Evolutionary conservation across 2,888 invertebrate species (phyloP).

Genomic region (Dicroscelio sp.): DNA sequence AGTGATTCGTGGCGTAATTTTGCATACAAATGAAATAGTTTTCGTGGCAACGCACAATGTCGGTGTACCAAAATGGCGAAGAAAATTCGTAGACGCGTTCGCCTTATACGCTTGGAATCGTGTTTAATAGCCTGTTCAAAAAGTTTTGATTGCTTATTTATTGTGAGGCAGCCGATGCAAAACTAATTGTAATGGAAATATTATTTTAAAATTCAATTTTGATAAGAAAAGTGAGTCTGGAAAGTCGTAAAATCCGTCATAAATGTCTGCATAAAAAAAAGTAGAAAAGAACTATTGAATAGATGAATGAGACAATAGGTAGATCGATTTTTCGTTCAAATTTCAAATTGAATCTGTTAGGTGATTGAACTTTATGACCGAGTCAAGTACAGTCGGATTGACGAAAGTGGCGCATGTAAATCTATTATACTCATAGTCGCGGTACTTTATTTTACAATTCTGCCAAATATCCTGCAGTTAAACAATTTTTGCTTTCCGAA

Average conservation of each 20-base stretch:
- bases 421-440: constrained; percentile 28
- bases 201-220: too few relatives aligned
- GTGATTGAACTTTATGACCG: constrained; percentile 57
- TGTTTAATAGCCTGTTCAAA: background rate
- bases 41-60: background rate
- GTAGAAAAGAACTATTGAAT: too few relatives aligned
- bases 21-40: too few relatives aligned
- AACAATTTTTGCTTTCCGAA: constrained; percentile 9
- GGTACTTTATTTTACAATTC: constrained; percentile 19
- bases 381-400: constrained; percentile 37
- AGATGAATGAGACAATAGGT: background rate
- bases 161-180: background rate
- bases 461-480: constrained; percentile 39
- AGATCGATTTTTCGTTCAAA: constrained; percentile 4
- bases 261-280: too few relatives aligned
- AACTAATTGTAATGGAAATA: background rate
- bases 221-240: too few relatives aligned
- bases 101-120: background rate
- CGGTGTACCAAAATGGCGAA: background rate
- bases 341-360: constrained; percentile 31
- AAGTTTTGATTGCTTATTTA: background rate
- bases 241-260: too few relatives aligned
- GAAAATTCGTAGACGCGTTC: background rate
- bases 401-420: constrained; percentile 36
- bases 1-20: too few relatives aligned